A percentile compares a stretch with the other conserved stretches of the same genome.
Evolutionary conservation across 2,888 invertebrate species (phyloP).

Genomic region (Tromatobia lineatoria): DNA sequence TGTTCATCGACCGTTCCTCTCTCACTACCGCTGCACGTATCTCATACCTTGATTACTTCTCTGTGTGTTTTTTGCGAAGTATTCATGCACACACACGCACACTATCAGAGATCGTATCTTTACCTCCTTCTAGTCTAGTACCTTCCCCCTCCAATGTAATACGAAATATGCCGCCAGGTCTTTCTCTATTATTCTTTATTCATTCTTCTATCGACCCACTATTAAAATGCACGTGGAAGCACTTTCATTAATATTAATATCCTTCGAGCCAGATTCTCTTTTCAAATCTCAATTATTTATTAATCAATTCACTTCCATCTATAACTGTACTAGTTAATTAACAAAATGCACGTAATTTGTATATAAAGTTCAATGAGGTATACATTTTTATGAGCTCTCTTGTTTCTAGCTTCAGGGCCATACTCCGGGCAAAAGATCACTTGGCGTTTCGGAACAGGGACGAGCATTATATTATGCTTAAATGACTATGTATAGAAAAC

Average conservation of each 20-base stretch:
- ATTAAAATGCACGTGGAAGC: neutral
- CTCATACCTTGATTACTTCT: constrained; percentile 7
- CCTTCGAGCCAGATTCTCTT: neutral
- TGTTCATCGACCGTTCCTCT: constrained; percentile 28
- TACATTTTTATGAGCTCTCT: neutral
- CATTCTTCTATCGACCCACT: neutral
- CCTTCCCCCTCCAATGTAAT: neutral
- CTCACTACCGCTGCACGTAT: neutral
- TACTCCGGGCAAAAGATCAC: neutral
- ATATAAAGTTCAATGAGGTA: neutral
- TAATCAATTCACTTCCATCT: neutral
- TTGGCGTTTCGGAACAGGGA: too few relatives aligned
- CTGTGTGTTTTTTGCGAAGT: neutral
- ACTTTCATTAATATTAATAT: constrained; percentile 5
- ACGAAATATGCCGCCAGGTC: neutral
- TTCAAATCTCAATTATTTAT: neutral
- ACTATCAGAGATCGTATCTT: neutral
- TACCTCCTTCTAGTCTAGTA: neutral
- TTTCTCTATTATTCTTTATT: constrained; percentile 4
- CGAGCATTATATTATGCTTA: too few relatives aligned
- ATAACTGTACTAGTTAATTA: neutral
- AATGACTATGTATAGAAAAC: too few relatives aligned
- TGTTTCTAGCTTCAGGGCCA: neutral
- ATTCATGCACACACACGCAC: neutral
- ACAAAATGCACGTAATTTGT: neutral